phyloP scores from a whole-genome alignment of 1,140 invertebrate genomes.

The Cyclargus thomasi region DNA sequence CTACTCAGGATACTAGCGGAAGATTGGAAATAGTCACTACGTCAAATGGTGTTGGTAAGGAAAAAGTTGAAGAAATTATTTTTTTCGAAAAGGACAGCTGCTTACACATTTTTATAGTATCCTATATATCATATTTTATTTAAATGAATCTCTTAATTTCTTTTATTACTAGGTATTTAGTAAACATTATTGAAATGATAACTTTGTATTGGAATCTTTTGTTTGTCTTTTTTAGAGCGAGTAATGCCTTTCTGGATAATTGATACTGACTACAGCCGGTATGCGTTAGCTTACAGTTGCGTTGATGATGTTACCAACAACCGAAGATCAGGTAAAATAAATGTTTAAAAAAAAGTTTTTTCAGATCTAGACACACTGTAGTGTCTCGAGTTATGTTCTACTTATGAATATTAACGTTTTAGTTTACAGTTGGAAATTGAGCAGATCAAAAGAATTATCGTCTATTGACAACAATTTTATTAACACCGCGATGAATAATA shows the following conservation, averaged over 20 bases:
- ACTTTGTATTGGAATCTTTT: too few species aligned
- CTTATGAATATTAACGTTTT: slow-evolving; percentile 18
- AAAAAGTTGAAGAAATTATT: not conserved
- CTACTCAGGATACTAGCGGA: slow-evolving; percentile 34
- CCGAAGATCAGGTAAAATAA: slow-evolving; percentile 32
- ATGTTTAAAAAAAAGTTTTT: not conserved
- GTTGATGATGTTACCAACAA: slow-evolving; percentile 31
- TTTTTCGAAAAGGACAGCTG: too few species aligned
- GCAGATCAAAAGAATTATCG: slow-evolving; percentile 37
- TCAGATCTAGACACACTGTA: too few species aligned
- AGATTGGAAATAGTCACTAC: slow-evolving; percentile 30
- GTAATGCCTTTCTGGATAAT: slow-evolving; percentile 51
- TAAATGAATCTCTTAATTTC: too few species aligned
- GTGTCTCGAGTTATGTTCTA: too few species aligned
- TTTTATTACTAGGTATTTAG: too few species aligned
- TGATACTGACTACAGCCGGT: slow-evolving; percentile 45
- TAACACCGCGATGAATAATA: slow-evolving; percentile 32
- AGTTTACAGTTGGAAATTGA: slow-evolving; percentile 63
- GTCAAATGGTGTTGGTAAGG: slow-evolving; percentile 27
- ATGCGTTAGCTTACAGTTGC: slow-evolving; percentile 43
- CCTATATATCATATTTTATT: too few species aligned
- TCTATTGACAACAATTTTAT: slow-evolving; percentile 31
- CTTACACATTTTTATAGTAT: too few species aligned
- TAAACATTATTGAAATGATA: too few species aligned
- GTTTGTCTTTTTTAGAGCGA: slow-evolving; percentile 28